Conservation (phyloP, 2,113 vertebrate species). For the Pluvialis apricaria region DNA sequence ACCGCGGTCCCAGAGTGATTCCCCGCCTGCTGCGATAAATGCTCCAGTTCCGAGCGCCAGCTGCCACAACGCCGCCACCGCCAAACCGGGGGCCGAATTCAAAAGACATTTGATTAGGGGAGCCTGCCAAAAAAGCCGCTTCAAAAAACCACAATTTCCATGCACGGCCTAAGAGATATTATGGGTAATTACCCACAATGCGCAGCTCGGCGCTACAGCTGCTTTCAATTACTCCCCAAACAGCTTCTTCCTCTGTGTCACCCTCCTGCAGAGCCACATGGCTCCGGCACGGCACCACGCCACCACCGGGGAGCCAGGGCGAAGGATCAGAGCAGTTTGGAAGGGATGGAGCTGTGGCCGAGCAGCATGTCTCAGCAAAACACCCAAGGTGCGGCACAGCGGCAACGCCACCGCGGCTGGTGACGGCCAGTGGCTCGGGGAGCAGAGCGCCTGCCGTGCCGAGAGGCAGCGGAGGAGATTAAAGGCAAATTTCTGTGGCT, state of each 20-base stretch:
- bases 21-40: accelerated
- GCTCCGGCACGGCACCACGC: not conserved
- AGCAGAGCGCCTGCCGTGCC: accelerated
- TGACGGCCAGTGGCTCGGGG: accelerated
- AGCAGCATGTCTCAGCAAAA: not conserved
- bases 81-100: conserved; percentile 55
- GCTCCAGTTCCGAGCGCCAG: not conserved
- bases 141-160: conserved; percentile 69
- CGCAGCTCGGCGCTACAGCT: conserved; percentile 67
- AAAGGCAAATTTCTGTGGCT: not conserved
- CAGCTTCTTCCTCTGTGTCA: conserved; percentile 66
- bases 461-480: not conserved
- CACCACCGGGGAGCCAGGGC: accelerated
- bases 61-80: conserved; percentile 24
- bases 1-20: accelerated
- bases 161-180: conserved; percentile 59
- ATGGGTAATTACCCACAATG: conserved; percentile 73
- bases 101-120: conserved; percentile 70
- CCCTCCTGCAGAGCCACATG: not conserved
- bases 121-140: conserved; percentile 69
- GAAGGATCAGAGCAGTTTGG: not conserved
- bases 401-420: accelerated
- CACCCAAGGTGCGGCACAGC: not conserved
- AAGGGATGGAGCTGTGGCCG: accelerated
- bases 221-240: conserved; percentile 71